A percentile compares a stretch with the other conserved stretches of the same genome.
These are phyloP conservation scores for Enteromius thamalakanensis DNA, from an alignment of 2,797 vertebrate species.

Conservation along the genomic window DNA sequence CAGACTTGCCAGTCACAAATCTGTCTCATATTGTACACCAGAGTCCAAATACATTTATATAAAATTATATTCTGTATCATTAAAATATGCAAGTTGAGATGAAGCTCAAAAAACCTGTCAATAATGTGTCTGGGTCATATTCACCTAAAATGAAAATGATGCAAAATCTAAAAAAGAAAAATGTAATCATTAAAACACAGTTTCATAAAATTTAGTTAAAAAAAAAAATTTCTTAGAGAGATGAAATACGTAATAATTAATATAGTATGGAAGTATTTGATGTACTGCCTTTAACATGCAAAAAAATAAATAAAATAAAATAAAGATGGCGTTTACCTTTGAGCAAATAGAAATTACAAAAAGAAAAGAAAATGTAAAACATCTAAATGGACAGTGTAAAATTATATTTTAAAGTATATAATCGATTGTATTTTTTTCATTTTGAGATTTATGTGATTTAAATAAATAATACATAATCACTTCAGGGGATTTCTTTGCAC, in stretches of 20 bases:
- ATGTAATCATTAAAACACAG: background rate
- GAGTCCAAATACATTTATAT: background rate
- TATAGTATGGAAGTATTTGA: background rate
- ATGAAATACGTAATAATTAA: background rate
- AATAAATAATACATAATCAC: too few relatives aligned
- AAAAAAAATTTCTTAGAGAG: background rate
- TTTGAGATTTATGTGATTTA: too few relatives aligned
- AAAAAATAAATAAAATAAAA: background rate
- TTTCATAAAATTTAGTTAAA: background rate
- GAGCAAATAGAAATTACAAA: background rate
- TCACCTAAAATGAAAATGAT: background rate
- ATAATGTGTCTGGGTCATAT: background rate
- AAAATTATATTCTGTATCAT: background rate
- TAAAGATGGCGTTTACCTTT: background rate
- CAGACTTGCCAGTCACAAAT: background rate
- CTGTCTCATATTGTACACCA: background rate
- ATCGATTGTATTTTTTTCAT: background rate
- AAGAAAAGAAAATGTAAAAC: too few relatives aligned
- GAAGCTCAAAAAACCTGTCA: background rate
- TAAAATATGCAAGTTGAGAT: background rate
- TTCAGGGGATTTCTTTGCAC: background rate
- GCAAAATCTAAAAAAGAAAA: background rate
- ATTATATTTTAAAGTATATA: too few relatives aligned
- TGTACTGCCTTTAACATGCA: background rate
- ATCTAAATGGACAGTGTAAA: too few relatives aligned